A percentile compares a stretch with the other conserved stretches of the same genome.
Conservation (phyloP, 2,797 vertebrate species). For the Pangasius djambal region DNA sequence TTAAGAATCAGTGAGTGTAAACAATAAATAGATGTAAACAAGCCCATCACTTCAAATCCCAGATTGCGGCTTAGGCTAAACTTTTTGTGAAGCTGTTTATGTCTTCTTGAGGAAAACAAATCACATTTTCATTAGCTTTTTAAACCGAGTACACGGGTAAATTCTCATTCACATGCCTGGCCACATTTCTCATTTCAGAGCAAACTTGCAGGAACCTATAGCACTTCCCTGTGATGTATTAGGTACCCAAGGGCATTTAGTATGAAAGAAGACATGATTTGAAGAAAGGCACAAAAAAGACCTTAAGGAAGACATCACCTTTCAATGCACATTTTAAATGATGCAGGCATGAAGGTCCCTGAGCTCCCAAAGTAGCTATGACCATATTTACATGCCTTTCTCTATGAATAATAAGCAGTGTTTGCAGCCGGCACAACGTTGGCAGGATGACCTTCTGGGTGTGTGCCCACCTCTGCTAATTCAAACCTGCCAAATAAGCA, state of each 20-base stretch:
- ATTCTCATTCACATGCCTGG: slow-evolving; percentile 27
- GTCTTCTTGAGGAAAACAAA: slow-evolving; percentile 23
- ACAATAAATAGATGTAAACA: slow-evolving; percentile 22
- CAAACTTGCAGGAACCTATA: not conserved
- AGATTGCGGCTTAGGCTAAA: slow-evolving; percentile 7
- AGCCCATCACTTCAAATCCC: slow-evolving; percentile 17
- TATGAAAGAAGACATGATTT: slow-evolving; percentile 34
- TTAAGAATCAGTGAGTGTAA: slow-evolving; percentile 1
- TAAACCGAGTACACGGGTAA: not conserved
- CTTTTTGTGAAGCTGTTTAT: slow-evolving; percentile 9
- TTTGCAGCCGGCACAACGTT: slow-evolving; percentile 52
- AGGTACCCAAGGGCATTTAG: slow-evolving; percentile 23
- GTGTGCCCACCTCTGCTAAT: slow-evolving; percentile 39
- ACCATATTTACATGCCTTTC: slow-evolving; percentile 63
- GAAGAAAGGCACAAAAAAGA: slow-evolving; percentile 5
- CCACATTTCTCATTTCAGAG: slow-evolving; percentile 25
- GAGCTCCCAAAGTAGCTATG: slow-evolving; percentile 31
- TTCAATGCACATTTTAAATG: not conserved
- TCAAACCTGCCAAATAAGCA: slow-evolving; percentile 57
- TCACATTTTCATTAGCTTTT: not conserved
- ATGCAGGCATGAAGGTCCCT: not conserved
- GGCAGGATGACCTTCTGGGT: slow-evolving; percentile 60
- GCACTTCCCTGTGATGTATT: slow-evolving; percentile 16
- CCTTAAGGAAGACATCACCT: not conserved
- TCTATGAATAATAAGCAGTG: slow-evolving; percentile 71